phyloP scores from a whole-genome alignment of 2,113 vertebrate species.

The Thunnus maccoyii region DNA sequence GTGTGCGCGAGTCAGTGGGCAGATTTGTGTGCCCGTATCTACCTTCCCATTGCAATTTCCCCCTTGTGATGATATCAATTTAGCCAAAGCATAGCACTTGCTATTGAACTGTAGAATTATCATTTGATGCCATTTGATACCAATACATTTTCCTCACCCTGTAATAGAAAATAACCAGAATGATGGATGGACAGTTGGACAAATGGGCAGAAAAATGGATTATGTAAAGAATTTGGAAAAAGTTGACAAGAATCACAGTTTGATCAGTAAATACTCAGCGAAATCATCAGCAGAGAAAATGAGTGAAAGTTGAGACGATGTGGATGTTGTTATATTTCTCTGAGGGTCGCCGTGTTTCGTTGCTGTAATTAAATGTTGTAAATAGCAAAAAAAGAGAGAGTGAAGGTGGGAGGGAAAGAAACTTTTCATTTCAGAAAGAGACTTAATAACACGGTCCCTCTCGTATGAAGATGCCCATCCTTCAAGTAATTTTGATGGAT shows the following conservation, averaged over 20 bases:
- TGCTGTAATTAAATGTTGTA: constrained; percentile 23
- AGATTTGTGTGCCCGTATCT: constrained; percentile 52
- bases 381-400: not conserved
- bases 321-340: not conserved
- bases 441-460: not conserved
- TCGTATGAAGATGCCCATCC: not conserved
- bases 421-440: not conserved
- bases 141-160: constrained; percentile 15
- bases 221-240: too few species aligned
- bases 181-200: not conserved
- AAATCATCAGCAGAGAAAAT: constrained; percentile 19
- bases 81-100: constrained; percentile 59
- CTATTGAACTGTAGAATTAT: constrained; percentile 70
- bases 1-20: constrained; percentile 14
- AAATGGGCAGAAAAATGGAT: not conserved
- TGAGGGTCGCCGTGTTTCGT: constrained; percentile 17
- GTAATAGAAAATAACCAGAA: constrained; percentile 54
- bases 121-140: constrained; percentile 70
- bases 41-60: constrained; percentile 75
- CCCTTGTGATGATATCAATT: constrained; percentile 76
- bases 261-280: not conserved
- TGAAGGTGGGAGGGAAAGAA: too few species aligned
- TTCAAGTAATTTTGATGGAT: not conserved
- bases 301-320: constrained; percentile 2
- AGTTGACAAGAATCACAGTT: not conserved